Base-by-base conservation (phyloP, 2,113 vertebrate species). In the Mola mola region DNA sequence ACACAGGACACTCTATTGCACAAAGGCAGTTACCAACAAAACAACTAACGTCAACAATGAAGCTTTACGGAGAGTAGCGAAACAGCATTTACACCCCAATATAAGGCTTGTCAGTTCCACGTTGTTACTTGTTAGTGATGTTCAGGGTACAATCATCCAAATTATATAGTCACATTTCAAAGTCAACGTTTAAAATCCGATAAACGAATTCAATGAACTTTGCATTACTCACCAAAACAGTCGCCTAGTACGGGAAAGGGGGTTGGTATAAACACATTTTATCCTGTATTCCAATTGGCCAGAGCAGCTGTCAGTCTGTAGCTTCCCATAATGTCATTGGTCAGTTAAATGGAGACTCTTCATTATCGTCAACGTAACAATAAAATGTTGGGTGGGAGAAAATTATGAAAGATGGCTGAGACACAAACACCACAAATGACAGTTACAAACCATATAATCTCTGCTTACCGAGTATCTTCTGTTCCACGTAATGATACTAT, bases 221-320 rank as follows among this genome's bases (percentile, higher is more conserved):
- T 63, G 41, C 66, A 47, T 7, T 75, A 89, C 87, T 89, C 79
- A 90, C 88, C 88, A 79, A 87, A 87, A 88, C 85, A 84, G 74
- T 85, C 85, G 67, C 75, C 80, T 85, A 72, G 66, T 72, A 73
- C 73, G 73, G 75, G 47, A 16, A 65, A 48, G 19, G 11, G 71
- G 87, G 82, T 42, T n/a, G 80, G 74, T 75, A 19, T 73, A 79
- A 84, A 86, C 78, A 55, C n/a, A 26, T 13, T 31, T n/a, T 41
- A 24, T 11, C 26, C 16, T 13, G 46, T 28, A 10, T 4, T 49
- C 20, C 48, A 11, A 82, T 89, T 87, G 82, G 84, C 7, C 38
- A 6, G 3, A 6, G 0, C 0, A 1, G 0, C 7, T 11, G 75
- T 79, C 82, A 59, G 15, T 82, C 72, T 0, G 2, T 0, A 0